These are phyloP conservation scores for Probosciger aterrimus DNA, from an alignment of 2,113 vertebrate genomes.

Conservation along the genomic window DNA sequence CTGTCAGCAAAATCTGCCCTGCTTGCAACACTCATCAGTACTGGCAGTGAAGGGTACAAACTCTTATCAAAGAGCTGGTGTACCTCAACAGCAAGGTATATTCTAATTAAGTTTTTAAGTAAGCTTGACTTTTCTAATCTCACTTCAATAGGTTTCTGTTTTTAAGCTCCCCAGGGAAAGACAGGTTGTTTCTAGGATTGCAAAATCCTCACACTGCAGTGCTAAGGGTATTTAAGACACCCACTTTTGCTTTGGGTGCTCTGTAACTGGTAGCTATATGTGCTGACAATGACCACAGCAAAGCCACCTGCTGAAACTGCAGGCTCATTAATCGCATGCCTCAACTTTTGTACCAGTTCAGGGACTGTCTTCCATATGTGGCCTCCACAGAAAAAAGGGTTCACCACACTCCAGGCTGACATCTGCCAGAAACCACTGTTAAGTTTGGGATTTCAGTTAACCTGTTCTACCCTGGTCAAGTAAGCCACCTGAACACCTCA, in stretches of 20 bases:
- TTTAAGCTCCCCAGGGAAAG: background rate
- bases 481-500: background rate
- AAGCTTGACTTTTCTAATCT: background rate
- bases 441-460: background rate
- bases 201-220: background rate
- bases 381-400: background rate
- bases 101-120: background rate
- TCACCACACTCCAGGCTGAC: background rate
- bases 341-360: background rate
- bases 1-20: constrained; percentile 19
- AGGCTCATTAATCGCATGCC: background rate
- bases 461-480: background rate
- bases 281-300: background rate
- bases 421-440: background rate
- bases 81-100: background rate
- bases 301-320: background rate
- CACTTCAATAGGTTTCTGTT: background rate
- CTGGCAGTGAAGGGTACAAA: background rate
- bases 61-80: background rate
- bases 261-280: background rate
- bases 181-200: background rate
- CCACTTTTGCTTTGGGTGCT: background rate
- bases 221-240: background rate
- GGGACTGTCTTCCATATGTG: background rate
- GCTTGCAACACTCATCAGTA: background rate